Percentiles rank a stretch among this genome's conserved stretches.
Conservation (phyloP, 2,888 invertebrate species). For the Apeira syringaria region DNA sequence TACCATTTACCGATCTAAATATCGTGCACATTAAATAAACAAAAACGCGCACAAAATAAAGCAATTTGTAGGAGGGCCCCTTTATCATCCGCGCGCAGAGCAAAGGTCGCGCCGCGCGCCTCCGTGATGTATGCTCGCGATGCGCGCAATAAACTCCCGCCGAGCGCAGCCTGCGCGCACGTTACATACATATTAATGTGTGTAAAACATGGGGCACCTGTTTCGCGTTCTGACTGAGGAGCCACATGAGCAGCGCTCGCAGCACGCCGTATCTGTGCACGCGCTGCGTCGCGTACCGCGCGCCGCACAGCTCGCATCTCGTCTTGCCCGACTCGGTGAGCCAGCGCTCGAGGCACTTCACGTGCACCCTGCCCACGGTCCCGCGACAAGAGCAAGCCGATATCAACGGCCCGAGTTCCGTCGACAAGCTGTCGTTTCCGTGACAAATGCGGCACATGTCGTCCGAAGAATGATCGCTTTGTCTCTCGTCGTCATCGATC, state of each 20-base stretch:
- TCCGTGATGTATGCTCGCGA: constrained; percentile 10
- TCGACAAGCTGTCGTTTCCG: constrained; percentile 57
- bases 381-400: constrained; percentile 82
- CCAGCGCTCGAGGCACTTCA: constrained; percentile 90
- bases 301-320: constrained; percentile 89
- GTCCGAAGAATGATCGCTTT: constrained; percentile 58
- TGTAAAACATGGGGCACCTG: constrained; percentile 49
- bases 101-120: constrained; percentile 6
- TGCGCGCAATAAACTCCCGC: constrained; percentile 6
- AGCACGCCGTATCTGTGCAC: constrained; percentile 84
- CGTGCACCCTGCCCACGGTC: constrained; percentile 88
- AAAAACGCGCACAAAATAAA: neutral
- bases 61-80: neutral
- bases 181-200: neutral
- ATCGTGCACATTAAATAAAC: neutral
- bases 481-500: constrained; percentile 43
- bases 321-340: constrained; percentile 88
- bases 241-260: constrained; percentile 84
- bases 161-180: neutral
- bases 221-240: constrained; percentile 78
- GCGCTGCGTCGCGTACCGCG: constrained; percentile 85
- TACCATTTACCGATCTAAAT: too few relatives aligned
- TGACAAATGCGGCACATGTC: constrained; percentile 78
- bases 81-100: constrained; percentile 3
- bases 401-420: constrained; percentile 63